Evolutionary conservation across 2,113 vertebrate species (phyloP).

Genomic region (Sturnus vulgaris): DNA sequence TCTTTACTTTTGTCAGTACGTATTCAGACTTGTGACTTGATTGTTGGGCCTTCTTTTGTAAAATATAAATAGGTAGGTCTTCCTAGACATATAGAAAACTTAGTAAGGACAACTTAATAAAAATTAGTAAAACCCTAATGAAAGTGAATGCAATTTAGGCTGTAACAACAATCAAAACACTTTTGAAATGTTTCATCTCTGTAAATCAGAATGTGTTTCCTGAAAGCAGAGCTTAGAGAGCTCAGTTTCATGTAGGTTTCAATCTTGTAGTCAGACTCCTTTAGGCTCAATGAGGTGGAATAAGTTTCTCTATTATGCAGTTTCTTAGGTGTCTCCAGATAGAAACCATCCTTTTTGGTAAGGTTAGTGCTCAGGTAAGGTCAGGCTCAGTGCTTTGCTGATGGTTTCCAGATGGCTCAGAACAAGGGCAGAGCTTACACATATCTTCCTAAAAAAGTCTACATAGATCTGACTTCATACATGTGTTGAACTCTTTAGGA

Average conservation of each 20-base stretch:
- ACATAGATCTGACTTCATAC: not conserved
- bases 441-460: not conserved
- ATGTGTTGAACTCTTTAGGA: not conserved
- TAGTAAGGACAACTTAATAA: not conserved
- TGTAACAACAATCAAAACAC: not conserved
- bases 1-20: not conserved
- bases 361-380: not conserved
- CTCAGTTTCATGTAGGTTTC: not conserved
- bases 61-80: not conserved
- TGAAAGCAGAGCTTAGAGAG: not conserved
- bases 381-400: not conserved
- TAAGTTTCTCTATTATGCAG: not conserved
- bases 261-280: not conserved
- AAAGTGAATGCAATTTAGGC: not conserved
- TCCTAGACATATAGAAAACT: not conserved
- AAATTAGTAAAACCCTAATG: not conserved
- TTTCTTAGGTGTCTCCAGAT: not conserved
- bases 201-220: not conserved
- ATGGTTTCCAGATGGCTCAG: slow-evolving; percentile 5
- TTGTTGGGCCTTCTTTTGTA: not conserved
- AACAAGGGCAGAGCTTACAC: not conserved
- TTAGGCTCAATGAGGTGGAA: not conserved
- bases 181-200: not conserved
- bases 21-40: not conserved
- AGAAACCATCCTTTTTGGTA: not conserved